phyloP scores from a whole-genome alignment of 2,113 vertebrate species.

The Motacilla alba region DNA sequence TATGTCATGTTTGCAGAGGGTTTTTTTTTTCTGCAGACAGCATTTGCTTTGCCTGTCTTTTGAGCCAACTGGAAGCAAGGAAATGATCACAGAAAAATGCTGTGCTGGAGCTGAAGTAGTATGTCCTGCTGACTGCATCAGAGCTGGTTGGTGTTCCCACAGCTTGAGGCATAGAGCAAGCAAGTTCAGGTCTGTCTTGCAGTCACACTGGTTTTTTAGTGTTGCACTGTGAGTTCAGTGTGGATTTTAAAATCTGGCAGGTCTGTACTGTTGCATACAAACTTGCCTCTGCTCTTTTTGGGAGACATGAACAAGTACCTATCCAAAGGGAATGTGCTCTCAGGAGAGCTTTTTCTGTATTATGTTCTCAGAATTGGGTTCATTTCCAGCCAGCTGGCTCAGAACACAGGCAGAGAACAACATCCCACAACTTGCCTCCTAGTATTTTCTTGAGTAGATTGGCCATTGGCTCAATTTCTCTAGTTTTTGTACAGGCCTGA shows the following conservation, averaged over 20 bases:
- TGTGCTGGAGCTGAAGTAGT: neutral
- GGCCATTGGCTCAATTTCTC: neutral
- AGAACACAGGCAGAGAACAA: neutral
- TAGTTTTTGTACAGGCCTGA: neutral
- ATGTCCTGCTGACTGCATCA: neutral
- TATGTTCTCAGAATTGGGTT: neutral
- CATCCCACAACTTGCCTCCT: neutral
- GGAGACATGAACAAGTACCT: neutral
- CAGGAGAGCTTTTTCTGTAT: neutral
- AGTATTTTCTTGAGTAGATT: neutral
- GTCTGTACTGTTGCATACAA: neutral
- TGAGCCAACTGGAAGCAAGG: neutral
- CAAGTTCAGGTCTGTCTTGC: neutral
- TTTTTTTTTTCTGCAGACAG: neutral
- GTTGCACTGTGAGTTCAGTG: neutral
- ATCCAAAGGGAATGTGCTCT: neutral
- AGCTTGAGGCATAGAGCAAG: neutral
- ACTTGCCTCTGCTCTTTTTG: neutral
- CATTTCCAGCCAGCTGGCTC: conserved; percentile 14
- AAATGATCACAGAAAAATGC: neutral
- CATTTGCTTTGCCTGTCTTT: neutral
- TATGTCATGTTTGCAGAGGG: neutral
- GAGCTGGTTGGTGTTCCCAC: neutral
- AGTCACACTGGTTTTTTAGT: neutral
- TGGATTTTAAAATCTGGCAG: neutral